phyloP scores from a whole-genome alignment of 2,888 invertebrate genomes.

The Ophion slaviceki region DNA sequence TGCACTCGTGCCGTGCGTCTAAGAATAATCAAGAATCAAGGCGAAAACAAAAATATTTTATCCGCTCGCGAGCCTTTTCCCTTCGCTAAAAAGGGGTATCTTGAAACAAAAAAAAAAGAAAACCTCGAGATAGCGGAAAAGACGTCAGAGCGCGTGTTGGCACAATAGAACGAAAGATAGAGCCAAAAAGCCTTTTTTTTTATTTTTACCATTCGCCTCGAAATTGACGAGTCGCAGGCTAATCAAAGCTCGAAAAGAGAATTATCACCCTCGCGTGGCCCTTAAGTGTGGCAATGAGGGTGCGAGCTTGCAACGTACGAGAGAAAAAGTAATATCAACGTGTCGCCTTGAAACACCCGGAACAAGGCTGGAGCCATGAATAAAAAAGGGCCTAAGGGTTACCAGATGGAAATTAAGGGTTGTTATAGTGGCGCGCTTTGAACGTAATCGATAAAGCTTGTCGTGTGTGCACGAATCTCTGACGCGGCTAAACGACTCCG shows the following conservation, averaged over 20 bases:
- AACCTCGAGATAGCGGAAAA: background rate
- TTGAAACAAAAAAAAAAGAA: slow-evolving; percentile 20
- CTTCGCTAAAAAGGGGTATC: slow-evolving; percentile 1
- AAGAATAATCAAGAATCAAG: slow-evolving; percentile 68
- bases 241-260: background rate
- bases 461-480: background rate
- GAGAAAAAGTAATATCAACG: background rate
- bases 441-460: slow-evolving; percentile 1
- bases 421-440: background rate
- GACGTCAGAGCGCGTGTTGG: background rate
- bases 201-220: background rate
- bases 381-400: background rate
- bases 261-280: background rate
- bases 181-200: background rate
- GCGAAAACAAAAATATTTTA: slow-evolving; percentile 38
- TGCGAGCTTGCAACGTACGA: background rate
- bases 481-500: background rate
- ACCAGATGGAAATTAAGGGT: slow-evolving; percentile 14
- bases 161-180: background rate
- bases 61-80: slow-evolving; percentile 15
- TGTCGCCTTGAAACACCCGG: background rate
- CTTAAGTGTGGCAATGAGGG: background rate
- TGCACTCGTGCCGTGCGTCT: slow-evolving; percentile 42
- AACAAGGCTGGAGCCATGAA: background rate
- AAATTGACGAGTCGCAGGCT: background rate